phyloP scores from a whole-genome alignment of 2,113 vertebrate genomes.

The Zootoca vivipara region DNA sequence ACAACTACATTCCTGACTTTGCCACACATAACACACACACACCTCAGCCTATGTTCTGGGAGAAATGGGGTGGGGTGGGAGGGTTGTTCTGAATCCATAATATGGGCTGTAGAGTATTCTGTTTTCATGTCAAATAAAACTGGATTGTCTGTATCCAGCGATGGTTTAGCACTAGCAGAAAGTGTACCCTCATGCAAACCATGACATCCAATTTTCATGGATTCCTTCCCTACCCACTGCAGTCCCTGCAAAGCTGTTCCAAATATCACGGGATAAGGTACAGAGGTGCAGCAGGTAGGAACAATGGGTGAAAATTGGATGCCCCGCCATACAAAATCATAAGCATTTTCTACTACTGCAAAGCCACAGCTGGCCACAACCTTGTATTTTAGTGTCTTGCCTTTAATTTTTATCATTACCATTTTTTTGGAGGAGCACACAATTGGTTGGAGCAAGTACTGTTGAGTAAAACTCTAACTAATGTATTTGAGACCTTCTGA shows the following conservation, averaged over 20 bases:
- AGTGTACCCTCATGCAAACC: too few relatives aligned
- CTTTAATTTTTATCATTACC: neutral
- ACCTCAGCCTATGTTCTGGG: neutral
- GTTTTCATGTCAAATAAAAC: slow-evolving; percentile 1
- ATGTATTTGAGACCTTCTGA: neutral
- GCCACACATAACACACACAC: neutral
- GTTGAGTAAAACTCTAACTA: neutral
- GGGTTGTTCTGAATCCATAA: neutral
- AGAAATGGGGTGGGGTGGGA: neutral
- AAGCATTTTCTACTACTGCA: too few relatives aligned
- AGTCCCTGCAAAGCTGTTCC: too few relatives aligned
- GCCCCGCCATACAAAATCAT: too few relatives aligned
- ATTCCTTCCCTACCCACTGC: too few relatives aligned
- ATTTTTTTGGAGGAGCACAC: neutral
- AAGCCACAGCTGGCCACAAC: too few relatives aligned
- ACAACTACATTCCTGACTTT: neutral
- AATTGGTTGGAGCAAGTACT: neutral
- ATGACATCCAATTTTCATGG: too few relatives aligned
- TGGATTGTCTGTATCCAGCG: too few relatives aligned
- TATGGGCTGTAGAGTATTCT: neutral
- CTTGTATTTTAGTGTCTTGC: fast-evolving
- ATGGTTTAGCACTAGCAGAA: too few relatives aligned
- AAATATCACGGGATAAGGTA: too few relatives aligned
- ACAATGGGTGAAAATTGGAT: too few relatives aligned
- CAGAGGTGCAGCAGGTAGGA: too few relatives aligned